Conservation (phyloP, 2,113 vertebrate genomes). For the Mus pahari region DNA sequence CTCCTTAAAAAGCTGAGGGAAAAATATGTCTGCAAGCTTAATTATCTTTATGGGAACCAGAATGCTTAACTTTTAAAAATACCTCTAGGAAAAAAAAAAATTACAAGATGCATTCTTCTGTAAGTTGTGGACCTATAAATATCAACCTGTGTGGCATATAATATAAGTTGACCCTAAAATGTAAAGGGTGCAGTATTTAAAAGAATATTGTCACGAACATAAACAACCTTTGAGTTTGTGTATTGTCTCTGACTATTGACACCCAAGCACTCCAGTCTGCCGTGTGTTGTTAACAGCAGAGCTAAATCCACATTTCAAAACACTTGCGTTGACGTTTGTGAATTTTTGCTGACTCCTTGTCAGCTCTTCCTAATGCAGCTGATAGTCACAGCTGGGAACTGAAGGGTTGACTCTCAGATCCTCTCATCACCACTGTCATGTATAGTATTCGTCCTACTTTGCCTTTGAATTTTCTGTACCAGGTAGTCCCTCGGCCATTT, state of each 20-base stretch:
- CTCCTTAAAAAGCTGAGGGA: background rate
- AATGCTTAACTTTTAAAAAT: conserved; percentile 36
- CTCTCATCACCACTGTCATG: background rate
- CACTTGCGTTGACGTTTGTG: background rate
- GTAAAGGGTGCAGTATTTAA: background rate
- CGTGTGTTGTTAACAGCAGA: background rate
- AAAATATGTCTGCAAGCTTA: background rate
- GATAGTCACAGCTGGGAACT: background rate
- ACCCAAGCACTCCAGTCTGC: background rate
- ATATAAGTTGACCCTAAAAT: conserved; percentile 17
- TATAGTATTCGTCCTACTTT: conserved; percentile 11
- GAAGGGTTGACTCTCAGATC: background rate
- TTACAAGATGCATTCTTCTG: background rate
- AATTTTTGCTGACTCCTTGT: conserved; percentile 38
- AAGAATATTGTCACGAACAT: background rate
- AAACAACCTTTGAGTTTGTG: background rate
- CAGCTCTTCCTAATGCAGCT: background rate
- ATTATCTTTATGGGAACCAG: background rate
- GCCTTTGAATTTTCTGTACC: conserved; percentile 22
- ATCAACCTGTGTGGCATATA: background rate
- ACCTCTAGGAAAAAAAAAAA: background rate
- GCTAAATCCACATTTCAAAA: conserved; percentile 33
- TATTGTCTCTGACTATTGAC: background rate
- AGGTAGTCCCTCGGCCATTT: background rate
- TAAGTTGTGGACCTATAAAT: background rate